A percentile compares a stretch with the other conserved stretches of the same genome.
Conservation (phyloP, 2,797 vertebrate genomes). For the Garrulus glandarius region DNA sequence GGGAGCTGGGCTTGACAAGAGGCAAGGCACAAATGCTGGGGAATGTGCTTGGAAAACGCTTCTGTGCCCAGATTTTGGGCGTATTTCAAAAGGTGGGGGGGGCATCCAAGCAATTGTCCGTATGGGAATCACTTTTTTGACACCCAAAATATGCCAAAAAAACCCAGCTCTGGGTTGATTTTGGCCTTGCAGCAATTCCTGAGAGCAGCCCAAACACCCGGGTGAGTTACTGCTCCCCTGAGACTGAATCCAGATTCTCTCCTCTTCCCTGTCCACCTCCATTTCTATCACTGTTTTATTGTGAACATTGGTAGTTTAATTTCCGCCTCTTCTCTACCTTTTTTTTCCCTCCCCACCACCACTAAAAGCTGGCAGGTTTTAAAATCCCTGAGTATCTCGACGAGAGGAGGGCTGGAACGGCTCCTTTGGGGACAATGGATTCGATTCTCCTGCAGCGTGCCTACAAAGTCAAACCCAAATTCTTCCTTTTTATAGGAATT, state of each 20-base stretch:
- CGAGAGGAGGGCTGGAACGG: background rate
- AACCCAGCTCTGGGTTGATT: rapidly evolving
- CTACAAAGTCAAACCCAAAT: slow-evolving; percentile 28
- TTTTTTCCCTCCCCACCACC: background rate
- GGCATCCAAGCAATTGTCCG: background rate
- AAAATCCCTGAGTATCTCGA: background rate
- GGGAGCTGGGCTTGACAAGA: background rate
- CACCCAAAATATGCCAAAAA: background rate
- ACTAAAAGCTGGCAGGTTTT: slow-evolving; percentile 28
- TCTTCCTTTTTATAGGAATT: slow-evolving; percentile 38
- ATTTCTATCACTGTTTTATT: slow-evolving; percentile 16
- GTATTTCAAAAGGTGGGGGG: background rate
- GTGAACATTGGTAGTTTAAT: slow-evolving; percentile 48
- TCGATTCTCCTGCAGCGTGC: background rate
- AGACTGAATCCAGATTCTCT: background rate
- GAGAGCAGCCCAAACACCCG: background rate
- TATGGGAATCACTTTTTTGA: background rate
- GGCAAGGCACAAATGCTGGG: background rate
- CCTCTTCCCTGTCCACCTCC: background rate
- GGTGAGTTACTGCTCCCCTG: background rate
- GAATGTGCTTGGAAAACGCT: rapidly evolving
- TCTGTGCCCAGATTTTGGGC: background rate
- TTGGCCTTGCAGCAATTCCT: background rate
- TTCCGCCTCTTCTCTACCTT: background rate
- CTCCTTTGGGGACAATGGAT: slow-evolving; percentile 27